These are phyloP conservation scores for Phasianus colchicus DNA, from an alignment of 2,113 vertebrate species.

Conservation along the genomic window DNA sequence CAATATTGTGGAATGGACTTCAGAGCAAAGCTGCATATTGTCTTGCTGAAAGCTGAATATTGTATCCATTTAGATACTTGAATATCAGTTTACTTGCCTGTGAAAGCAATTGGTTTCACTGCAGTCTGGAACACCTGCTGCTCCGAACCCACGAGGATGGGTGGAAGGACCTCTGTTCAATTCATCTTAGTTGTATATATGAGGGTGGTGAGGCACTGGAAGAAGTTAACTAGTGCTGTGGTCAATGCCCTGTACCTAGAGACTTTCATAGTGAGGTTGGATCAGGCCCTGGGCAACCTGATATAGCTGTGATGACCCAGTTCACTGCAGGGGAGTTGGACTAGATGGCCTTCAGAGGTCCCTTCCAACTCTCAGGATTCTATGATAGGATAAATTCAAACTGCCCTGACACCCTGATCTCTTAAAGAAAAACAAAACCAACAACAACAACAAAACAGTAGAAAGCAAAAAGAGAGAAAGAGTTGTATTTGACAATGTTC, in stretches of 20 bases:
- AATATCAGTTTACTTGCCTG: not conserved
- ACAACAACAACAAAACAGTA: too few relatives aligned
- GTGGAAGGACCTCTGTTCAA: not conserved
- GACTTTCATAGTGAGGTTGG: too few relatives aligned
- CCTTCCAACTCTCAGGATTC: too few relatives aligned
- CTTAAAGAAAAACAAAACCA: too few relatives aligned
- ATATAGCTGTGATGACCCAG: too few relatives aligned
- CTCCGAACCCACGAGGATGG: not conserved
- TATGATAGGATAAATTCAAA: not conserved
- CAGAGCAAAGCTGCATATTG: not conserved
- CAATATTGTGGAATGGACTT: not conserved
- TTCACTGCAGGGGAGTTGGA: too few relatives aligned
- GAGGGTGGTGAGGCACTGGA: too few relatives aligned
- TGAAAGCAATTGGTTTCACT: not conserved
- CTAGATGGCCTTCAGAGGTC: too few relatives aligned
- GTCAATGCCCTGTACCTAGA: too few relatives aligned
- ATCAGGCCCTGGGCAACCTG: too few relatives aligned
- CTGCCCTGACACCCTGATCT: not conserved
- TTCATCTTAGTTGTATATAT: not conserved
- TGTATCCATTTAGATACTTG: not conserved
- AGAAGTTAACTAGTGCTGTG: too few relatives aligned
- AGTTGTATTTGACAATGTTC: not conserved
- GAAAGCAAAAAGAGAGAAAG: rapidly evolving
- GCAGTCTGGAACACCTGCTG: not conserved
- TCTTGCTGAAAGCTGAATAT: not conserved